Evolutionary conservation across 2,113 vertebrate genomes (phyloP), one percentile per base, ranked within the genome.

Genomic region (Sylvietta virens): DNA sequence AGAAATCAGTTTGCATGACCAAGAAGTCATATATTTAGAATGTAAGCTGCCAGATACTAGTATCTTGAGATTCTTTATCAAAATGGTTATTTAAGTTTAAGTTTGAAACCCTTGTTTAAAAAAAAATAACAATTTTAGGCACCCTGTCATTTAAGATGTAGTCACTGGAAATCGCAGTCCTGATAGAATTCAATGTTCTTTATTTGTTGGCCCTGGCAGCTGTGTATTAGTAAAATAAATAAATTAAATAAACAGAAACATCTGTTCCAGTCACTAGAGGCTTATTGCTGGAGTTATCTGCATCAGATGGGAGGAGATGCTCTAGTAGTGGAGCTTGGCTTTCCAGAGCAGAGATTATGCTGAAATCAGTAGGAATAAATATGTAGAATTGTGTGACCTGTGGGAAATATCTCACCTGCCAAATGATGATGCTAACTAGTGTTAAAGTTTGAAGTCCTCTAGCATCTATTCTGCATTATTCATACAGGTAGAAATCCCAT

Each of bases 211-310:
- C 31, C 39, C 18, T 87, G 40, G 64, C 88, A 97, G 79, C 83
- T 95, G 87, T 94, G 57, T 83, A 78, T 94, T 86, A 96, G 88
- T 82, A 81, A 95, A 95, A 85, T 88, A 96, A 97, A 93, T 94
- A 93, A 97, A 96, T 86, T 91, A 92, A 96, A 96, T 95, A 96
- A 96, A 83, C 79, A 94, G 84, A 51, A 93, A 89, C 86, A 95
- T 94, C 94, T 97, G 94, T 88, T 96, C 74, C 91, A 87, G 90
- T 95, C 93, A 79, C 78, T 79, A 56, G 88, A 54, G 78, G 95
- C 81, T 88, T 96, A 44, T 72, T 94, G 81, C 82, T 94, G 82
- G 73, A 90, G 83, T 95, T 82, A 66, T 77, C 83, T 95, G 51
- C 58, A 65, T 92, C 0, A 15, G 58, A 51, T 80, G 58, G 84